Evolutionary conservation across 2,797 vertebrate species (phyloP).

Genomic region (Parauchenoglanis ngamensis): DNA sequence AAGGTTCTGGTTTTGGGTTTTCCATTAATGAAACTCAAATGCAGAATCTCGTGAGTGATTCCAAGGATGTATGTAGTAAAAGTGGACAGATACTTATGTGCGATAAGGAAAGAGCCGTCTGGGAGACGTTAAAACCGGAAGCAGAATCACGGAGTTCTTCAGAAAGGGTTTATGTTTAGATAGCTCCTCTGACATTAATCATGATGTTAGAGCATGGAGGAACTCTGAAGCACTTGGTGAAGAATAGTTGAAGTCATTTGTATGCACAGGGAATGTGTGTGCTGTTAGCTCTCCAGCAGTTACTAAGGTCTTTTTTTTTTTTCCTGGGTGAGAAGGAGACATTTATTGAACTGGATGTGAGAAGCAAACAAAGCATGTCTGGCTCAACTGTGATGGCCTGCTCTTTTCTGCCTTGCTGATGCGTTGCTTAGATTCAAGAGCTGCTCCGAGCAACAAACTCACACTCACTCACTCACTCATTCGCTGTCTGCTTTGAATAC

Average conservation of each 20-base stretch:
- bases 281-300: constrained; percentile 43
- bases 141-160: constrained; percentile 33
- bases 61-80: constrained; percentile 25
- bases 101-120: constrained; percentile 43
- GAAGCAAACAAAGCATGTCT: constrained; percentile 53
- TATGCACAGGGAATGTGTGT: constrained; percentile 45
- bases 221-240: constrained; percentile 35
- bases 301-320: constrained; percentile 47
- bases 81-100: constrained; percentile 46
- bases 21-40: constrained; percentile 30
- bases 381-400: constrained; percentile 43
- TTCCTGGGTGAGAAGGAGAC: constrained; percentile 50
- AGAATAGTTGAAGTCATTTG: constrained; percentile 51
- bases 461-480: constrained; percentile 18
- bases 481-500: constrained; percentile 14
- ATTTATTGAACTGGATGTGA: constrained; percentile 57
- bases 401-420: constrained; percentile 40
- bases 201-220: constrained; percentile 33
- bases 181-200: constrained; percentile 36
- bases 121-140: constrained; percentile 46
- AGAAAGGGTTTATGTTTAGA: constrained; percentile 42
- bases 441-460: constrained; percentile 48
- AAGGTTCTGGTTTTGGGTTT: constrained; percentile 18
- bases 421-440: constrained; percentile 27
- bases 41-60: constrained; percentile 14